phyloP scores from a whole-genome alignment of 2,113 vertebrate genomes.

The Procavia capensis region DNA sequence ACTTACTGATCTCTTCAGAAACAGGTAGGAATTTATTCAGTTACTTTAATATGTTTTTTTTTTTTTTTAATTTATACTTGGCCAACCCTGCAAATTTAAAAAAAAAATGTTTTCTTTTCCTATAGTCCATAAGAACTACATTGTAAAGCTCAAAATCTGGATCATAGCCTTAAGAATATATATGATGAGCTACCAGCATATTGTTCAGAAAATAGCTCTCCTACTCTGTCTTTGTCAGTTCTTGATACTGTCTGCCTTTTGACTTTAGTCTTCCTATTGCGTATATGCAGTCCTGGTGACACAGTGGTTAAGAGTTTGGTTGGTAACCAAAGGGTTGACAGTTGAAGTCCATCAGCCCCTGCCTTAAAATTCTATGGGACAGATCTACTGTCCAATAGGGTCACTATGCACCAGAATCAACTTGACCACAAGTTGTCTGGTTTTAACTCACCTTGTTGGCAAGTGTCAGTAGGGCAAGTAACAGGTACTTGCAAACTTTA shows the following conservation, averaged over 20 bases:
- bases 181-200: rapidly evolving
- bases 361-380: too few species aligned
- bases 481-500: neutral
- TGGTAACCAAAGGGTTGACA: too few species aligned
- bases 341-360: too few species aligned
- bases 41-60: too few species aligned
- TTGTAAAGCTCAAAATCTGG: neutral
- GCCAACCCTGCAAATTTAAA: neutral
- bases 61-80: neutral
- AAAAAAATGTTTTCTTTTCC: neutral
- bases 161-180: neutral
- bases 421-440: too few species aligned
- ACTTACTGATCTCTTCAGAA: neutral
- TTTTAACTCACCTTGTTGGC: neutral
- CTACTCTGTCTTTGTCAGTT: neutral
- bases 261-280: too few species aligned
- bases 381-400: too few species aligned
- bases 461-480: too few species aligned
- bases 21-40: neutral
- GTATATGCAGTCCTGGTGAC: too few species aligned
- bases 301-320: too few species aligned
- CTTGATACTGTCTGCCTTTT: too few species aligned
- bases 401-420: too few species aligned
- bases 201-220: neutral
- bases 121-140: neutral